Base-by-base conservation (phyloP, 2,888 invertebrate species). In the Nineta flava region DNA sequence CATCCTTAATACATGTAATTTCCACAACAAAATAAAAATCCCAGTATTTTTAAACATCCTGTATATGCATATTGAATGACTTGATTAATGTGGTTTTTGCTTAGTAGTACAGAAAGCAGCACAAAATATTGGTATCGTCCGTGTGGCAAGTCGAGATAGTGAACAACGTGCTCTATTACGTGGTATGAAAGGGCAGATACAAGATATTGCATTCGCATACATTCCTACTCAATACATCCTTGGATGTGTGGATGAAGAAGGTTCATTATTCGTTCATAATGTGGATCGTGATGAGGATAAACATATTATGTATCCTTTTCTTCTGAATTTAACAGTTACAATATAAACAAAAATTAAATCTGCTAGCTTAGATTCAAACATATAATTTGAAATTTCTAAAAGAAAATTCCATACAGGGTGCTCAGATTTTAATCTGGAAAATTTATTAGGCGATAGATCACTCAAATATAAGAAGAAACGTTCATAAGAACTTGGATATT, bases 141-240 rank as follows among this genome's bases (percentile, higher is more conserved):
- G 94, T 41, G 83, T 96, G 10, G 81, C 87, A 9, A 87, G 88
- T 66, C 76, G 78, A 57, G 82, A 83, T 53, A 75, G 79, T 2
- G 79, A 85, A 57, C 75, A 81, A 55, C 75, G 94, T 49, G 77
- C 82, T 1, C 72, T 95, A 17, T 79, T 95, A 48, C 91, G 90
- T 65, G 91, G 90, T 41, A 84, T 91, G 75, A 78, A 78, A 47
- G 92, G 91, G 38, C 76, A 84, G 64, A 85, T 95, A n/a, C 79
- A 87, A 65, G 96, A 96, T 66, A 67, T 96, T 46, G 81, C 92
- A 1, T 96, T 96, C 70, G 90, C 94, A 3, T 83, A 87, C 63
- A 80, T 87, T 44, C 75, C 78, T 54, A 75, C 77, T 50, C 81
- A 86, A 57, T 79, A 86, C 40, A 74, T 92, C 52, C 68, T 96